Evolutionary conservation across 2,888 invertebrate species (phyloP), one percentile per base, ranked within the genome.

Genomic region (Drosophila paucipuncta): DNA sequence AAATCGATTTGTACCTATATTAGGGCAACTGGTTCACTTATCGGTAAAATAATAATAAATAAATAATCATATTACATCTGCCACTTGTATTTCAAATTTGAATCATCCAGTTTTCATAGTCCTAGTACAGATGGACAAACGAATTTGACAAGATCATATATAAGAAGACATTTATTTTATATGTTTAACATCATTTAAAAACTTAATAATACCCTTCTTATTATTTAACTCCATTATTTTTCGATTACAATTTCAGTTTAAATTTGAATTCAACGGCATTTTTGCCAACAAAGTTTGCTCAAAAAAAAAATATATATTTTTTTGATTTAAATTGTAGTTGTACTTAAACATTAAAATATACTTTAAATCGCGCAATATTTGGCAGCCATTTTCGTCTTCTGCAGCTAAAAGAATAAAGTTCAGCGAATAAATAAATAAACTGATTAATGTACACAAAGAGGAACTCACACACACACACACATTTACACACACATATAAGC

Each of bases 391-490:
- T 31, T 57, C 31, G 47, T 53, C 41, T 13, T 9, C 31, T 39
- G 16, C 25, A 63, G 52, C 60, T 78, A 70, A 68, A 80, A 68
- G 73, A 70, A 70, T 64, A 68, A 74, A 73, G 61, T 72, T 73
- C 55, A 47, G 49, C 64, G 60, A 68, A 70, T 73, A 73, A 71
- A 80, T 76, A 84, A 74, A 74, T 83, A 80, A 83, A 81, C 68
- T 86, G 86, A 84, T 84, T 85, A 89, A 84, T 89, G 73, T 63
- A 58, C 73, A 54, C 69, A 74, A 72, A 58, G 69, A 62, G 49
- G 35, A 67, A 62, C 66, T 59, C 52, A 35, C 73, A 64, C 52
- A 66, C 35, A 63, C 72, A 61, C 60, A 68, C 53, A 64, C 47
- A 60, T 57, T 22, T 22, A 60, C 61, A 54, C 47, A 58, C 60